Base-by-base conservation (phyloP, 1,140 invertebrate genomes). In the Radopholus similis region DNA sequence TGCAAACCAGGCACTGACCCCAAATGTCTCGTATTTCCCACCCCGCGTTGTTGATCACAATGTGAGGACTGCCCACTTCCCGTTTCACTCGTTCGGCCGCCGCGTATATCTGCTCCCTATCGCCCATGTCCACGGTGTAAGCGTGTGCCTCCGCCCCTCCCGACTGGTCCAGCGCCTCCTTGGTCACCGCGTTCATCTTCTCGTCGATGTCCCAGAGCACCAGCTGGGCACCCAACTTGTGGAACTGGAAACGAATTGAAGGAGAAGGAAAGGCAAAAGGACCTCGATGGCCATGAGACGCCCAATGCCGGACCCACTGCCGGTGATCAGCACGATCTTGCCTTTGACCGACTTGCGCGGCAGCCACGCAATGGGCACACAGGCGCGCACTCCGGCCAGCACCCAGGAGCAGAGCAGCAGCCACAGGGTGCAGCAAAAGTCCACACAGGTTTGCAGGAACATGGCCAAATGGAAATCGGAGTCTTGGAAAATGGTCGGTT, bases 201-300 rank as follows among this genome's bases (percentile, higher is more conserved):
- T 89, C 86, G 83, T 93, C 93, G 51, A 95, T 88, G 84, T 97
- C 93, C 91, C 92, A 95, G 37, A 93, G 85, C 11, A 96, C 89
- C 15, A 95, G 87, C 62, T 86, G 88, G 47, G 90, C 90, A 62
- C 91, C 90, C 13, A 90, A 84, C 70, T 88, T 87, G 5, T 90
- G 90, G 60, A 81, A 82, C 65, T 79, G 54, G 74, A 73, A 37
- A 4, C 44, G 3, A 34, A n/a, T 18, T 32, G 15, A 21, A 68
- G 18, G 37, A n/a, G n/a, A n/a, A n/a, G n/a, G n/a, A n/a, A n/a
- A n/a, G n/a, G n/a, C n/a, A n/a, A n/a, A n/a, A n/a, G n/a, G 37
- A 73, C 71, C 38, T 75, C 54, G 23, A 71, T 56, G 3, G 91
- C 89, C 64, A 95, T 83, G 54, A 91, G 86, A 63, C 90, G 86